Conservation (phyloP, 2,888 invertebrate species). For the Monoplex corrugatus region DNA sequence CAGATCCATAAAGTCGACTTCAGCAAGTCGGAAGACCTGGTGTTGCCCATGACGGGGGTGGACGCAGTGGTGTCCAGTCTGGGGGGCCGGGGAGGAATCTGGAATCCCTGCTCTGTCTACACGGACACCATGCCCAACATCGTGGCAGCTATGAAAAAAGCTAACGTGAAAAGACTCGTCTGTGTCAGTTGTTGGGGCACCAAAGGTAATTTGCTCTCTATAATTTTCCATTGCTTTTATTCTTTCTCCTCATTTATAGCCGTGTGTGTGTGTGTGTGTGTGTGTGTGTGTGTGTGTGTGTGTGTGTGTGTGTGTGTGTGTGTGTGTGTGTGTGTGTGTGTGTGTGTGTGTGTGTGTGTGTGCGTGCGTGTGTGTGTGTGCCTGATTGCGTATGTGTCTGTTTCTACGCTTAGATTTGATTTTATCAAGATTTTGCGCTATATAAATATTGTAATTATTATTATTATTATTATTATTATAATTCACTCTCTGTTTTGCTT, state of each 20-base stretch:
- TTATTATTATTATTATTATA: too few relatives aligned
- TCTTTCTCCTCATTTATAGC: too few relatives aligned
- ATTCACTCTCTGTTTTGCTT: too few relatives aligned
- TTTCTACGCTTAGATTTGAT: too few relatives aligned
- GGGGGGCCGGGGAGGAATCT: conserved; percentile 64
- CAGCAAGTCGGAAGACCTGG: conserved; percentile 65
- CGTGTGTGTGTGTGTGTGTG: not conserved
- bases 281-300: not conserved
- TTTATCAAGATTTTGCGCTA: too few relatives aligned
- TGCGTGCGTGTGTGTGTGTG: not conserved
- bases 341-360: too few relatives aligned
- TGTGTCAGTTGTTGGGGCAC: conserved; percentile 72
- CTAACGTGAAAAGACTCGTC: conserved; percentile 67
- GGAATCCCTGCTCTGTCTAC: conserved; percentile 70
- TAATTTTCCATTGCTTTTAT: too few relatives aligned
- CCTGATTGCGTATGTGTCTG: too few relatives aligned
- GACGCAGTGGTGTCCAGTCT: conserved; percentile 75
- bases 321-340: too few relatives aligned
- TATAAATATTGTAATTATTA: too few relatives aligned
- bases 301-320: not conserved
- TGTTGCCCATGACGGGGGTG: conserved; percentile 63
- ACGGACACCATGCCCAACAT: conserved; percentile 69
- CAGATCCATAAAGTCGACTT: conserved; percentile 72
- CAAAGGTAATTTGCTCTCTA: conserved; percentile 70
- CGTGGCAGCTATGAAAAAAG: conserved; percentile 70